Evolutionary conservation across 2,797 vertebrate genomes (phyloP), one percentile per base, ranked within the genome.

Genomic region (Amblyopsis hoosieri): DNA sequence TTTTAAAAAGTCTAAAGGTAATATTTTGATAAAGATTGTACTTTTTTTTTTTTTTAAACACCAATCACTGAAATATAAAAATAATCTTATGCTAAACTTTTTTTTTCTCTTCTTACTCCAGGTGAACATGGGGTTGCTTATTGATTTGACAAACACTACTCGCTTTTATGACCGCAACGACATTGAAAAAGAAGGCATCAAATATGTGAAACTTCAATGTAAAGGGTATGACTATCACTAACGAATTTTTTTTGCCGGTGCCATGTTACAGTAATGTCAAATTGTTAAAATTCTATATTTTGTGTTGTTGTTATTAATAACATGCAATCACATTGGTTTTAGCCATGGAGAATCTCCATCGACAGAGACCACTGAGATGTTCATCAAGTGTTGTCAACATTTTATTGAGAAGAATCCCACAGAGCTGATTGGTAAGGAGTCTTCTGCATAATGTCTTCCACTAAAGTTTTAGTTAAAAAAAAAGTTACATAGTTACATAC

Each of bases 101-200:
- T 9, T 45, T 37, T 13, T 45, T 8, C 45, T 51, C 70, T 0
- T 71, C 1, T 78, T n/a, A 74, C 13, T 50, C 49, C 71, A 98
- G 98, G 96, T 99, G 71, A 98, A 97, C 90, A 99, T 99, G 97
- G 94, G 96, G 70, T 90, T 99, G 73, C 91, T 99, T 65, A 87
- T 99, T 62, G 98, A 99, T 81, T 89, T 99, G 89, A 99, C 98
- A 6, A 98, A 99, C 89, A 99, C 97, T 4, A 95, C 91, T 56
- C 94, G 96, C 72, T 99, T 99, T 83, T 99, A 99, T 83, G 96
- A 99, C 31, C 93, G 93, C 57, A 92, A 90, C 7, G 96, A 99
- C 75, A 97, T 99, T 73, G 97, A 98, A 85, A 96, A 98, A 89
- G 96, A 98, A 58, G 95, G 95, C 58, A 94, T 99, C 72, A 95